Percentiles rank a stretch among this genome's conserved stretches.
These are phyloP conservation scores for Amblyopsis hoosieri DNA, from an alignment of 2,797 vertebrate species.

Conservation along the genomic window DNA sequence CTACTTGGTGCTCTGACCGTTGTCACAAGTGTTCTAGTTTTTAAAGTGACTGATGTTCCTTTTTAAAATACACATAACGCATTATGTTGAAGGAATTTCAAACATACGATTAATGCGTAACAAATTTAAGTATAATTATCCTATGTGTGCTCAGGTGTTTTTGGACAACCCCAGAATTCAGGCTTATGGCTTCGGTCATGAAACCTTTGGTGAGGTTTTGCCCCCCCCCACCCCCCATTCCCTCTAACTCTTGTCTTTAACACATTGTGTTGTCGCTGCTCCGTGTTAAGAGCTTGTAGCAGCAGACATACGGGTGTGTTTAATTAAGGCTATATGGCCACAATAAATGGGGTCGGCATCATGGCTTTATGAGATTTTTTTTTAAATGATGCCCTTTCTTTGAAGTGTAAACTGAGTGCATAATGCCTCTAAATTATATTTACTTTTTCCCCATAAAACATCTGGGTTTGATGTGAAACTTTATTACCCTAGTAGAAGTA, in stretches of 20 bases:
- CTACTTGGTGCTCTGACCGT: too few species aligned
- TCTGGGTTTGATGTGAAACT: slow-evolving; percentile 77
- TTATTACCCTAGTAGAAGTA: slow-evolving; percentile 78
- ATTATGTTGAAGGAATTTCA: slow-evolving; percentile 8
- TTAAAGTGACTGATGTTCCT: too few species aligned
- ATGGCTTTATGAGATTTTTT: slow-evolving; percentile 76
- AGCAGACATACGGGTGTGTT: slow-evolving; percentile 76
- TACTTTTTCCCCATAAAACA: slow-evolving; percentile 69
- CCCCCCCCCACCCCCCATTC: slow-evolving; percentile 1
- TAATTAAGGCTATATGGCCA: slow-evolving; percentile 79
- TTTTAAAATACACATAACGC: too few species aligned
- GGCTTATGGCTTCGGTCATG: too few species aligned
- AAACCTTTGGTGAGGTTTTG: neutral
- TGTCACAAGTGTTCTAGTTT: too few species aligned
- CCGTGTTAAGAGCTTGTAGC: slow-evolving; percentile 64
- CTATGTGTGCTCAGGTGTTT: slow-evolving; percentile 28
- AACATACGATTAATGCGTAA: slow-evolving; percentile 17
- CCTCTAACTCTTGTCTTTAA: slow-evolving; percentile 44
- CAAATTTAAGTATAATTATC: slow-evolving; percentile 18
- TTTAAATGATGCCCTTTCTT: slow-evolving; percentile 73
- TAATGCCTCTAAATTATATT: slow-evolving; percentile 70
- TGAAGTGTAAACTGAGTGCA: slow-evolving; percentile 73
- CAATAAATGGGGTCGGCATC: slow-evolving; percentile 76
- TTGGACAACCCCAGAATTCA: slow-evolving; percentile 23
- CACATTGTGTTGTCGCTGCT: slow-evolving; percentile 58